phyloP scores from a whole-genome alignment of 1,140 invertebrate genomes.

The Brachystomella parvula region DNA sequence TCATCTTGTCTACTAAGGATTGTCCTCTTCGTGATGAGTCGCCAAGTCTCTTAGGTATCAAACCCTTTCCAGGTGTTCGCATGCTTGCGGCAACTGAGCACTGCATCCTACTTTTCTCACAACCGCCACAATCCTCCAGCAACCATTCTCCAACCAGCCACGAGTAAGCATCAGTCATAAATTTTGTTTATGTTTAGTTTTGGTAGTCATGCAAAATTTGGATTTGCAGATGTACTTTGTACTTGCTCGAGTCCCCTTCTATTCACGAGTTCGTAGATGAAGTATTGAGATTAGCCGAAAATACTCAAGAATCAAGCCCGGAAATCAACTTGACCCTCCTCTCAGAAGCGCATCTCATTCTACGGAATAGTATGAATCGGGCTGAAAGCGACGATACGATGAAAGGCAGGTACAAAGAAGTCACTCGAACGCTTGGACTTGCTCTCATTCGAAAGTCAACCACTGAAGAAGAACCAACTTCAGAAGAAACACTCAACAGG shows the following conservation, averaged over 20 bases:
- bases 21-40: constrained; percentile 30
- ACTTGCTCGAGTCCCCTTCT: constrained; percentile 24
- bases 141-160: constrained; percentile 4
- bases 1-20: constrained; percentile 22
- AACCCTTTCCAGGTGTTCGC: constrained; percentile 34
- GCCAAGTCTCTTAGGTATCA: constrained; percentile 31
- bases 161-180: not conserved
- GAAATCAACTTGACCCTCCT: constrained; percentile 29
- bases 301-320: constrained; percentile 21
- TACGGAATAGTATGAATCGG: constrained; percentile 23
- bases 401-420: constrained; percentile 10
- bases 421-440: constrained; percentile 25
- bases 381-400: constrained; percentile 13
- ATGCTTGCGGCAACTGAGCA: constrained; percentile 29
- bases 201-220: not conserved
- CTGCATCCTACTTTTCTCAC: constrained; percentile 23
- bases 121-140: constrained; percentile 9
- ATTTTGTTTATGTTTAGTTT: not conserved
- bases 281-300: constrained; percentile 22
- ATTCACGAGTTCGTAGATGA: constrained; percentile 29
- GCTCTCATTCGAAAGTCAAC: constrained; percentile 21
- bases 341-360: constrained; percentile 29
- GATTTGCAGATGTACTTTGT: constrained; percentile 28
- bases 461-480: not conserved
- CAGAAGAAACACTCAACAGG: constrained; percentile 25